A percentile compares a stretch with the other conserved stretches of the same genome.
These are phyloP conservation scores for Leptestheria dahalacensis DNA, from an alignment of 1,140 invertebrate species.

Conservation along the genomic window DNA sequence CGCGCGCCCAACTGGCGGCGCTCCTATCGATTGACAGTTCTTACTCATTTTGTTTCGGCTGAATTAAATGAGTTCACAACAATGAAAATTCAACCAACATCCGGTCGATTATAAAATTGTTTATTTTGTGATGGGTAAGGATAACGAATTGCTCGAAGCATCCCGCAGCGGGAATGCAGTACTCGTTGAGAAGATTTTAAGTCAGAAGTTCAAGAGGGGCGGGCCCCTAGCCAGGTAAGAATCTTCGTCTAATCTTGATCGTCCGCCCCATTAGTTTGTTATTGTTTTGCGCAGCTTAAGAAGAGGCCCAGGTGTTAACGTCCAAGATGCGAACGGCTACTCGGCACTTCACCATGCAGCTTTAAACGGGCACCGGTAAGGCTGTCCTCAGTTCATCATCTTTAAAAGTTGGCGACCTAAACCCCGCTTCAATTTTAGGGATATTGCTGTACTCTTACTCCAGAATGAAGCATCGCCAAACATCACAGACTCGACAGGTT, in stretches of 20 bases:
- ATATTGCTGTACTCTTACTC: conserved; percentile 69
- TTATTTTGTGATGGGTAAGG: conserved; percentile 86
- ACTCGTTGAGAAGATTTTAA: conserved; percentile 79
- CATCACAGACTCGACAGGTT: conserved; percentile 65
- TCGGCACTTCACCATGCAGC: conserved; percentile 88
- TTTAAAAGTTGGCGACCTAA: background rate
- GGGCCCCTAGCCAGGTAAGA: conserved; percentile 77
- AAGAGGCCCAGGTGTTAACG: conserved; percentile 74
- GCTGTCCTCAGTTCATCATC: conserved; percentile 17
- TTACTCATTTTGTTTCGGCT: conserved; percentile 21
- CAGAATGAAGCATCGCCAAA: conserved; percentile 80
- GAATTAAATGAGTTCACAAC: conserved; percentile 28
- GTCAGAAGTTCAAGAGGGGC: conserved; percentile 73
- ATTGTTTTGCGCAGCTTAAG: conserved; percentile 46
- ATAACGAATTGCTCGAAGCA: conserved; percentile 88
- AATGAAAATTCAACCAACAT: no score
- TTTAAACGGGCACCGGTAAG: conserved; percentile 82
- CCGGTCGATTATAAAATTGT: conserved; percentile 15
- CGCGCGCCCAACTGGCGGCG: background rate
- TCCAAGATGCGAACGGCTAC: conserved; percentile 84
- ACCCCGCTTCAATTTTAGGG: conserved; percentile 38
- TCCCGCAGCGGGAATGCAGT: conserved; percentile 76
- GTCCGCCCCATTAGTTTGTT: background rate
- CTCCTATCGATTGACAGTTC: background rate
- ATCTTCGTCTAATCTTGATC: conserved; percentile 10